Percentiles rank a stretch among this genome's conserved stretches.
Conservation (phyloP, 2,113 vertebrate genomes). For the Todiramphus saurophagus region DNA sequence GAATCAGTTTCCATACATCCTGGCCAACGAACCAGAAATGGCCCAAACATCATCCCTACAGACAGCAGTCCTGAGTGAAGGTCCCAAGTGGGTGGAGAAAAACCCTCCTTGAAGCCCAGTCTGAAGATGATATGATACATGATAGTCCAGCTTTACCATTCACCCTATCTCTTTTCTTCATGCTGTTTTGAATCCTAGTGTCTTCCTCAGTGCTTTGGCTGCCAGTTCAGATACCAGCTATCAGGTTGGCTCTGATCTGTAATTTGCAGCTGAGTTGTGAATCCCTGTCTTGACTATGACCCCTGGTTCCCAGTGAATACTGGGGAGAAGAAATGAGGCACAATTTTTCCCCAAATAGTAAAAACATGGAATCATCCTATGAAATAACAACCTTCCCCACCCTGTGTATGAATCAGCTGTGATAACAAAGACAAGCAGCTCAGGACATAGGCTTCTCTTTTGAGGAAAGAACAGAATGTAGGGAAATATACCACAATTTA, state of each 20-base stretch:
- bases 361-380: neutral
- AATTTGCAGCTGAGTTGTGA: neutral
- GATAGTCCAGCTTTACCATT: neutral
- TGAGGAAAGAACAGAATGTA: neutral
- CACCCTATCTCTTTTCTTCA: neutral
- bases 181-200: accelerated
- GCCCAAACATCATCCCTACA: neutral
- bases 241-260: neutral
- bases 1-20: neutral
- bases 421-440: neutral
- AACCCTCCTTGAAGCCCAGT: neutral
- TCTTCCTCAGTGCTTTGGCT: neutral
- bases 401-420: accelerated
- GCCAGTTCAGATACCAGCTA: neutral
- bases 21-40: neutral
- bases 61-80: neutral
- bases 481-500: neutral
- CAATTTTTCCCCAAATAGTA: neutral
- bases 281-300: neutral
- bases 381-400: neutral
- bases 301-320: neutral
- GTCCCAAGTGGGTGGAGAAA: neutral
- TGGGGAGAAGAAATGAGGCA: neutral
- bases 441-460: neutral
- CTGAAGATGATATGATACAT: neutral